Base-by-base conservation (phyloP, 2,797 vertebrate species). In the Bovichtus diacanthus region DNA sequence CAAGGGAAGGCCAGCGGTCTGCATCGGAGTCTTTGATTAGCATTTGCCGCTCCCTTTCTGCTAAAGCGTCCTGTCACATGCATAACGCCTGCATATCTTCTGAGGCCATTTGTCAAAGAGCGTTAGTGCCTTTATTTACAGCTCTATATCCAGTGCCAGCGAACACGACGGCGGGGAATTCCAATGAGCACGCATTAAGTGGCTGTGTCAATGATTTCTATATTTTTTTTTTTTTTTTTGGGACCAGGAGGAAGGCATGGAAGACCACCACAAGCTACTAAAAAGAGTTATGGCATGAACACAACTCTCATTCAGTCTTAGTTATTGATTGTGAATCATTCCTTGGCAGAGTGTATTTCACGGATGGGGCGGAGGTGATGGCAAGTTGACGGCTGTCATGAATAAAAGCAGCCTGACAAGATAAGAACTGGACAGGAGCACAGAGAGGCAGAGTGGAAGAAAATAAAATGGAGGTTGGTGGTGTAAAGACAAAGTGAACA, bases 261-360 rank as follows among this genome's bases (percentile, higher is more conserved):
- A 53, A 59, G 44, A 74, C 62, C 64, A 58, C 74, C 74, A 65
- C 31, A 46, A 69, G 80, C 87, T 78, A 89, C 92, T 88, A 92
- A 80, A 80, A 84, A 68, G 89, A 94, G 82, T 92, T 89, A 93
- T 87, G 70, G 66, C 84, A 78, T 38, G 78, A 80, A 70, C 78
- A 78, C 71, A 90, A 82, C 84, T 83, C 79, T 87, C 72, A 73
- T 78, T 91, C 84, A 83, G 82, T 81, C 82, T 70, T 71, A 50
- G 64, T 81, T 80, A 94, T 94, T 87, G 86, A 93, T 93, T 90
- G 70, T 67, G 81, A 83, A 89, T 91, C 66, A 74, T 91, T 89
- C 92, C 80, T 76, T 78, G 59, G 77, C 82, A 66, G 87, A 78
- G 73, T 72, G 64, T 87, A 89, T 91, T 91, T 92, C 81, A 91